Evolutionary conservation across 2,113 vertebrate genomes (phyloP), one percentile per base, ranked within the genome.

Genomic region (Loxodonta africana): DNA sequence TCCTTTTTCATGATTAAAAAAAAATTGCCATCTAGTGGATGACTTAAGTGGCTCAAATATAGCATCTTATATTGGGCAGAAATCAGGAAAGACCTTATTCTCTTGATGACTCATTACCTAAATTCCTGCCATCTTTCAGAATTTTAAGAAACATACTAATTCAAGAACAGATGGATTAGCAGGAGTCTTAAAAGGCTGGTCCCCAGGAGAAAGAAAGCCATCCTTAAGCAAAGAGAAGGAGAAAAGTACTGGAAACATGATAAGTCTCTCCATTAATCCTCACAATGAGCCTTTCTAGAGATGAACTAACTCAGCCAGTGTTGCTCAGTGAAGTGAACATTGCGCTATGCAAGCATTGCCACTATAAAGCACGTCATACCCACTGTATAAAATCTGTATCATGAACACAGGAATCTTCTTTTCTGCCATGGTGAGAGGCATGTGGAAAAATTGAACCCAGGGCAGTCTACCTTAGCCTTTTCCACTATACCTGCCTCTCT

Each of bases 361-460:
- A 71, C 95, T 94, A 96, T 97, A 97, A 98, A 98, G 92, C 94
- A 96, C 97, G 83, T 97, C 97, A 96, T 95, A 89, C 93, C 96
- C 95, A 93, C 93, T 81, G 97, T 98, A 88, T 89, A 69, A 88
- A 97, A 97, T 94, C 71, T 83, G 41, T 97, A 84, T 97, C 98
- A 92, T 97, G 96, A 96, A 94, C 94, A 93, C 95, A 92, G 95
- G 74, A 92, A 90, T 95, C 97, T 95, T 73, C 28, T 96, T 82
- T 95, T 95, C 88, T 95, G 15, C 57, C 30, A 3, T 6, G 2
- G 21, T 73, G 60, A 81, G 30, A 30, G 88, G 33, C 62, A 83
- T 12, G 37, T 37, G 37, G 48, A 18, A 92, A 77, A 83, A 71
- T 14, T 86, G 73, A 89, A 80, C 73, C 28, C 11, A n/a, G 7